Evolutionary conservation across 2,888 invertebrate species (phyloP).

Genomic region (Nematopogon swammerdamellus): DNA sequence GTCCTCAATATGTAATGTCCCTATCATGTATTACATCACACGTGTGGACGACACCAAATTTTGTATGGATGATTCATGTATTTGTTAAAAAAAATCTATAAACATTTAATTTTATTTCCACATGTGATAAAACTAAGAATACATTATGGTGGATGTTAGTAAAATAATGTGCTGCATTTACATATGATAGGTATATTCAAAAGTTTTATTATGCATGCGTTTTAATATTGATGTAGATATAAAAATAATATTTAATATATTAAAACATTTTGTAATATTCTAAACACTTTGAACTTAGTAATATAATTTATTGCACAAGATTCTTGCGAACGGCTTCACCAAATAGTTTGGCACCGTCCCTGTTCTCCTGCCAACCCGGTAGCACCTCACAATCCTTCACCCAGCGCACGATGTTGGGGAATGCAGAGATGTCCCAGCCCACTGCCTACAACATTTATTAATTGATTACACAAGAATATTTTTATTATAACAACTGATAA

Average conservation of each 20-base stretch:
- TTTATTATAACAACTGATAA: not conserved
- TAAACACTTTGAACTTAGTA: slow-evolving; percentile 7
- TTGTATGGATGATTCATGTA: too few relatives aligned
- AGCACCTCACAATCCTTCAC: slow-evolving; percentile 52
- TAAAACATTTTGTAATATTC: slow-evolving; percentile 6
- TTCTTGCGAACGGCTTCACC: slow-evolving; percentile 57
- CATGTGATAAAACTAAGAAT: slow-evolving; percentile 12
- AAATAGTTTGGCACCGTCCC: slow-evolving; percentile 55
- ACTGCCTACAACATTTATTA: slow-evolving; percentile 37
- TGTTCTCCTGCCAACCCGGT: slow-evolving; percentile 58
- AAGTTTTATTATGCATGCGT: not conserved
- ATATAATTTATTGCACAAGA: slow-evolving; percentile 19
- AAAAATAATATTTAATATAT: slow-evolving; percentile 3
- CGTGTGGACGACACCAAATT: too few relatives aligned
- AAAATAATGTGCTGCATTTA: too few relatives aligned
- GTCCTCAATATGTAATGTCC: too few relatives aligned
- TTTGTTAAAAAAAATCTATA: too few relatives aligned
- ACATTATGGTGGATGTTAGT: too few relatives aligned
- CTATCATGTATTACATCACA: too few relatives aligned
- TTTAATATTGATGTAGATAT: slow-evolving; percentile 4
- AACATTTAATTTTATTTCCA: too few relatives aligned
- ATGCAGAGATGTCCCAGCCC: slow-evolving; percentile 56
- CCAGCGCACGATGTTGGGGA: slow-evolving; percentile 59
- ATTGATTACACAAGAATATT: not conserved
- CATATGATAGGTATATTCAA: slow-evolving; percentile 1